Base-by-base conservation (phyloP, 1,140 invertebrate genomes). In the Drosophila tropicalis region DNA sequence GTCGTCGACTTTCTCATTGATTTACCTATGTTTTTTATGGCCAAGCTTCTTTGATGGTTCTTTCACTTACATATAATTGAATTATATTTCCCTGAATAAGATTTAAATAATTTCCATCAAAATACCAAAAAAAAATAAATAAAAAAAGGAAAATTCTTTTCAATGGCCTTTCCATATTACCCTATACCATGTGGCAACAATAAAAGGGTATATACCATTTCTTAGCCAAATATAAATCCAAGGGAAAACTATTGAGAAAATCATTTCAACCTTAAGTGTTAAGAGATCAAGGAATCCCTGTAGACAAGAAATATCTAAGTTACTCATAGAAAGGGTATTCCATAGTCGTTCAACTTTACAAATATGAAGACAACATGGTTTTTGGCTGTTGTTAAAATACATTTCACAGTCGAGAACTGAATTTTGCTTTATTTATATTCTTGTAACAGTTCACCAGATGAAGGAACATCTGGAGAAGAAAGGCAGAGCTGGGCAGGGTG, bases 351-450 rank as follows among this genome's bases (percentile, higher is more conserved):
- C 2, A 1, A 22, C 17, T 22, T 19, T 3, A 10, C 3, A 10
- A 5, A 19, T 12, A 22, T 3, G 44, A 22, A 10, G 44, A 3
- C 3, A 51, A 51, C 17, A 17, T 51, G 44, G 17, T 19, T 62
- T 62, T 15, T 44, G 44, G 36, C 67, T 75, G 61, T 75, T 58
- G 44, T 12, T 55, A 56, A 75, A 75, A 64, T 72, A 64, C 74
- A 74, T 75, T 75, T 75, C 63, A 75, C 72, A 75, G 71, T 75
- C 71, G 71, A 75, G 61, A 63, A 74, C 72, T 75, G 71, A 47
- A 64, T 55, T 56, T 57, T 64, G 72, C 63, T 67, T 75, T 57
- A 75, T 75, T 75, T 75, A 75, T 74, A 75, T 75, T 75, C 72
- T 39, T 62, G 72, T 34, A 62, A 75, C 63, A 74, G 72, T 75